phyloP scores from a whole-genome alignment of 2,888 invertebrate species.

The Tillus elongatus region DNA sequence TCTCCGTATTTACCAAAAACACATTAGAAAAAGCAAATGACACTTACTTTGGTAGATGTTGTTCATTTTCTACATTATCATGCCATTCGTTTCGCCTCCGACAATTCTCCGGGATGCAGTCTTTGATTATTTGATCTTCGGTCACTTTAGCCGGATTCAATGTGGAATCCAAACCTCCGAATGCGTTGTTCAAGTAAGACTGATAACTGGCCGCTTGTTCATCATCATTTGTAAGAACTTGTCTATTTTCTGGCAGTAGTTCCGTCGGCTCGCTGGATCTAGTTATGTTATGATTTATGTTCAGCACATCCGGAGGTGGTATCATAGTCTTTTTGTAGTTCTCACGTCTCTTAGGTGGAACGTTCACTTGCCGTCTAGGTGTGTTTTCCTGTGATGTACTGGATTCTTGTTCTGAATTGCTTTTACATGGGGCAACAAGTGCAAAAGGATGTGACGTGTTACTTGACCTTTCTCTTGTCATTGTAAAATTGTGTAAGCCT shows the following conservation, averaged over 20 bases:
- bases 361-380: conserved; percentile 20
- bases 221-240: background rate
- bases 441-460: conserved; percentile 40
- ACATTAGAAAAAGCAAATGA: conserved; percentile 4
- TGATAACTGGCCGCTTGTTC: conserved; percentile 11
- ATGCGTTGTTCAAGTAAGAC: conserved; percentile 17
- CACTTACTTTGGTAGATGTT: conserved; percentile 24
- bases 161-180: conserved; percentile 19
- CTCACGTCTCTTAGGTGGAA: conserved; percentile 10
- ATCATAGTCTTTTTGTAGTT: conserved; percentile 16
- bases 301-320: conserved; percentile 49
- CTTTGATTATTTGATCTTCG: conserved; percentile 22
- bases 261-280: background rate
- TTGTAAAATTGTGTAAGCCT: conserved; percentile 44
- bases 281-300: conserved; percentile 43
- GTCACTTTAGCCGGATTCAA: conserved; percentile 20
- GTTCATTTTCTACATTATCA: conserved; percentile 22
- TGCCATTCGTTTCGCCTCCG: conserved; percentile 32
- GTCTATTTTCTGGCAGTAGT: background rate
- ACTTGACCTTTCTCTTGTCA: conserved; percentile 49
- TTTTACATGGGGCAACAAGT: conserved; percentile 25
- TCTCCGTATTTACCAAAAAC: background rate
- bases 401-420: conserved; percentile 33
- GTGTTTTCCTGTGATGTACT: conserved; percentile 32
- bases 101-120: conserved; percentile 17